These are phyloP conservation scores for Melanotaenia boesemani DNA, from an alignment of 2,797 vertebrate species.

Conservation along the genomic window DNA sequence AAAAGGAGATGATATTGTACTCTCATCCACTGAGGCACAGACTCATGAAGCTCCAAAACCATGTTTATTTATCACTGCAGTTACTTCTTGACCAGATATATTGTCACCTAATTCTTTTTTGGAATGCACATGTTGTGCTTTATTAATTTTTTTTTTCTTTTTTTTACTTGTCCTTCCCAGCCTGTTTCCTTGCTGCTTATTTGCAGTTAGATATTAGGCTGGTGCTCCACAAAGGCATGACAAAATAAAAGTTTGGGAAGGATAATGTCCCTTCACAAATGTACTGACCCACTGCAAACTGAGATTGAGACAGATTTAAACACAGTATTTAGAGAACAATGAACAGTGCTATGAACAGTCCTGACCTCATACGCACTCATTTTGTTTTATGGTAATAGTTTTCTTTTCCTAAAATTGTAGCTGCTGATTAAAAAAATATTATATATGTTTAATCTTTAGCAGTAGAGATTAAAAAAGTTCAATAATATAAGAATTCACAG, in stretches of 20 bases:
- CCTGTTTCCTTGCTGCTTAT: constrained; percentile 22
- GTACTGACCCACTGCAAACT: neutral
- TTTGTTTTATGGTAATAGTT: neutral
- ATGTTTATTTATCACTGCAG: constrained; percentile 44
- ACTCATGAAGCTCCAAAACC: constrained; percentile 14
- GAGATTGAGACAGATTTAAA: constrained; percentile 4
- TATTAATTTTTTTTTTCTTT: constrained; percentile 38
- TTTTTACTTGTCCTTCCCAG: constrained; percentile 3
- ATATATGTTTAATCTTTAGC: no score
- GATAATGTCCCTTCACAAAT: constrained; percentile 8
- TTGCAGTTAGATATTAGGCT: constrained; percentile 27
- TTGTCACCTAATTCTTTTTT: constrained; percentile 16
- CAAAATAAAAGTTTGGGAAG: constrained; percentile 21
- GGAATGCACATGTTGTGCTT: constrained; percentile 23
- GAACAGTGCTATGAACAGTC: neutral
- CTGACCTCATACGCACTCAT: neutral
- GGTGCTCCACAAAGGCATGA: constrained; percentile 15
- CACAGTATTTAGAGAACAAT: neutral
- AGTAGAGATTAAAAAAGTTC: no score
- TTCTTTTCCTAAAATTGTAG: neutral
- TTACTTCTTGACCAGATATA: constrained; percentile 11
- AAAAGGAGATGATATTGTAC: constrained; percentile 38
- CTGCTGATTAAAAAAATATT: neutral
- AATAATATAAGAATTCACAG: no score
- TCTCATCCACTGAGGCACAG: constrained; percentile 10